Evolutionary conservation across 1,140 invertebrate species (phyloP).

Genomic region (Apis dorsata): DNA sequence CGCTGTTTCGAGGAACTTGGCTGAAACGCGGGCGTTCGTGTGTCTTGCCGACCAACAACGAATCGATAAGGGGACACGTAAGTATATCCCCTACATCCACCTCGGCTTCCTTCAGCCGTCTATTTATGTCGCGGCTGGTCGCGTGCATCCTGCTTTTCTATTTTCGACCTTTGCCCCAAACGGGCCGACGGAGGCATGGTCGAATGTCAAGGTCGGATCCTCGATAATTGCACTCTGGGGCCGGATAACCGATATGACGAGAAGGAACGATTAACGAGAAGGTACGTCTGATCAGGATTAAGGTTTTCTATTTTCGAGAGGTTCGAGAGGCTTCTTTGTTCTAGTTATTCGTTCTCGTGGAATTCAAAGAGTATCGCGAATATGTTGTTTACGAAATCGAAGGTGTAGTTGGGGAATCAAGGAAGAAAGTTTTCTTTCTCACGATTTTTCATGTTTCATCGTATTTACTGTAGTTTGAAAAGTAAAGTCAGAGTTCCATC

Average conservation of each 20-base stretch:
- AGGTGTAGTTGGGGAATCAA: too few species aligned
- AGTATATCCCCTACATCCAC: background rate
- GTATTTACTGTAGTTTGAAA: too few species aligned
- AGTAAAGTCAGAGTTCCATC: too few species aligned
- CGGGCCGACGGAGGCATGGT: conserved; percentile 9
- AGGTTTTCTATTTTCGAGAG: too few species aligned
- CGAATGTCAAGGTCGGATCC: conserved; percentile 59
- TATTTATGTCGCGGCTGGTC: conserved; percentile 63
- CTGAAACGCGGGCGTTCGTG: background rate
- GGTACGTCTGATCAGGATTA: background rate
- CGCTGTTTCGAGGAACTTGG: too few species aligned
- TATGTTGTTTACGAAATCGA: too few species aligned
- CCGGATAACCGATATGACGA: conserved; percentile 1
- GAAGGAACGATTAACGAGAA: background rate
- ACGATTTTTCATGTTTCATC: too few species aligned
- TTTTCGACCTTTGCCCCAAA: conserved; percentile 59
- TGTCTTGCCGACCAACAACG: background rate
- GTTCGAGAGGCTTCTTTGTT: too few species aligned
- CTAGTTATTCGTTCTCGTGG: too few species aligned
- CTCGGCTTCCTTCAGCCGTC: conserved; percentile 42
- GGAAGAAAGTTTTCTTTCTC: too few species aligned
- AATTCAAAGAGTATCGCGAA: too few species aligned
- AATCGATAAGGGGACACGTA: conserved; percentile 56
- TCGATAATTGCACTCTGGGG: conserved; percentile 38
- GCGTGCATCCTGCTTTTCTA: conserved; percentile 64